phyloP scores from a whole-genome alignment of 2,797 vertebrate species.

The Bothrops alternatus region DNA sequence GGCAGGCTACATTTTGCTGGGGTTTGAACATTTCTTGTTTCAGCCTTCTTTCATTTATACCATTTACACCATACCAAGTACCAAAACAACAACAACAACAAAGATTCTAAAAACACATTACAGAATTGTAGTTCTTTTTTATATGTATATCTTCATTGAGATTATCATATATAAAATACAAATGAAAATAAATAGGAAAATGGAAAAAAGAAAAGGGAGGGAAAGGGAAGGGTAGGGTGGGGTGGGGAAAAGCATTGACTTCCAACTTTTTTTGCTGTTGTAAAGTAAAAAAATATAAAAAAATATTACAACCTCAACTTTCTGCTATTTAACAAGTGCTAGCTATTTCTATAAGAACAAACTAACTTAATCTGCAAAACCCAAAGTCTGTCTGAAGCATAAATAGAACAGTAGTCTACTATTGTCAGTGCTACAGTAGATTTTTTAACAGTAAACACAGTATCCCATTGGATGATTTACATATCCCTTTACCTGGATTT shows the following conservation, averaged over 20 bases:
- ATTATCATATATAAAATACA: not conserved
- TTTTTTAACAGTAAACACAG: too few relatives aligned
- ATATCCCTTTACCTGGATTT: not conserved
- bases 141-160: not conserved
- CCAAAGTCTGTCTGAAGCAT: not conserved
- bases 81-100: not conserved
- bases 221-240: not conserved
- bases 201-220: not conserved
- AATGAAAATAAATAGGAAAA: not conserved
- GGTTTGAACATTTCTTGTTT: not conserved
- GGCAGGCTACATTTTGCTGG: not conserved
- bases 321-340: not conserved
- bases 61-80: not conserved
- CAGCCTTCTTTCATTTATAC: not conserved
- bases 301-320: not conserved
- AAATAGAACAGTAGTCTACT: not conserved
- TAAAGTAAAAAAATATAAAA: not conserved
- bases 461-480: not conserved
- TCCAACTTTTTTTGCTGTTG: not conserved
- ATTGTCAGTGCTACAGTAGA: not conserved
- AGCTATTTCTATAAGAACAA: not conserved
- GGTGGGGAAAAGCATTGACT: not conserved
- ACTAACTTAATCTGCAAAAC: not conserved
- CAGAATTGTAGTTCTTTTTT: not conserved
- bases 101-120: not conserved